Base-by-base conservation (phyloP, 1,140 invertebrate genomes). In the Drosophila seguyi region DNA sequence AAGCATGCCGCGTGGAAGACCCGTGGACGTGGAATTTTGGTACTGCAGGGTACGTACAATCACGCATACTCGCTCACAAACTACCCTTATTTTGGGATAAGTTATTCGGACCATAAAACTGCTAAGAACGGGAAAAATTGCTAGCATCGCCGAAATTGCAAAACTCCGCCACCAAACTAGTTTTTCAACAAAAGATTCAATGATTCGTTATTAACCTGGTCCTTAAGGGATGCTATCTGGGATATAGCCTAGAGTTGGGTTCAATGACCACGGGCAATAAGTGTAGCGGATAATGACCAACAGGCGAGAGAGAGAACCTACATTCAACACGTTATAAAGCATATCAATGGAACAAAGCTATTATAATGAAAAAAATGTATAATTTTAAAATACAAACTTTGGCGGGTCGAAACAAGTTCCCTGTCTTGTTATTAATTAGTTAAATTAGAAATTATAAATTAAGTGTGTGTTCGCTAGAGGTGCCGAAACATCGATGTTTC, bases 211-310 rank as follows among this genome's bases (percentile, higher is more conserved):
- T 76, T 75, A 71, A 75, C 82, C 65, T 80, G 53, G 57, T 75
- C 52, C 25, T 57, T 86, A 75, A 58, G 82, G 82, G 82, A 81
- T 85, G 82, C 74, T 77, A 80, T 44, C 44, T 62, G 58, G n/a
- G 25, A 13, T 45, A 7, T 45, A 14, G n/a, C 41, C 56, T 60
- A n/a, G 8, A 61, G 27, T 16, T 29, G 67, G 52, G 81, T 80
- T 85, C 81, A 79, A 84, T 63, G 80, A 79, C 81, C 81, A 72
- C 67, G 62, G 57, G 41, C 44, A 42, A 41, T 25, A 52, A 42
- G 8, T 6, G 8, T 38, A 42, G 34, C 34, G 6, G 45, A 55
- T 34, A 3, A 18, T 22, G 18, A 22, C 29, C 13, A 66, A n/a
- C 48, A 34, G 20, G 20, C 4, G 18, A 20, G 18, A 5, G n/a